Evolutionary conservation across 2,113 vertebrate genomes (phyloP).

Genomic region (Nothocercus nigrocapillus): DNA sequence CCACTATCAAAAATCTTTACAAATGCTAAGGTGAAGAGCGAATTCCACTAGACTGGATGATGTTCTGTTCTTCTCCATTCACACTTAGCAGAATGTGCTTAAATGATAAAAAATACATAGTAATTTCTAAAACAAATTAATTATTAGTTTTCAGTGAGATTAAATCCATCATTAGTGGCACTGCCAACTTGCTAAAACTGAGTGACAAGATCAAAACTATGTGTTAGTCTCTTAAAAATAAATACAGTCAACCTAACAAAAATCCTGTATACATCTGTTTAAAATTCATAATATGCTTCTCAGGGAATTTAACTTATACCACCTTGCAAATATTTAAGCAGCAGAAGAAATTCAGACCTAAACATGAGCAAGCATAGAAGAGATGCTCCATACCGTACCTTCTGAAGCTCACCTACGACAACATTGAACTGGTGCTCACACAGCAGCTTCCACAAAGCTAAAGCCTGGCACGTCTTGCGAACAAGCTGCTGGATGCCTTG

Average conservation of each 20-base stretch:
- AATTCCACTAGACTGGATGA: neutral
- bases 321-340: neutral
- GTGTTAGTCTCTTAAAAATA: neutral
- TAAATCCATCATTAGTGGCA: neutral
- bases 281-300: neutral
- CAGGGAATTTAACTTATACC: neutral
- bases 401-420: constrained; percentile 92
- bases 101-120: neutral
- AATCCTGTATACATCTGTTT: rapidly evolving
- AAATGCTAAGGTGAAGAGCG: neutral
- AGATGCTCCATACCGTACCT: constrained; percentile 76
- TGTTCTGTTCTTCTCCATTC: neutral
- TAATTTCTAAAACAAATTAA: neutral
- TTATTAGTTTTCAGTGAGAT: neutral
- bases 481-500: constrained; percentile 94
- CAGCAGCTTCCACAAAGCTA: constrained; percentile 95
- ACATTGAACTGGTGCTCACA: constrained; percentile 95
- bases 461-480: constrained; percentile 91
- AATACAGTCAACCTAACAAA: neutral
- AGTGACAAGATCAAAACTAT: neutral
- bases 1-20: neutral
- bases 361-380: neutral
- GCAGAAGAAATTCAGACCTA: neutral
- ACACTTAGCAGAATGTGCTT: neutral
- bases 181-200: neutral